A percentile compares a stretch with the other conserved stretches of the same genome.
These are phyloP conservation scores for Boloria euphrosyne DNA, from an alignment of 2,888 invertebrate genomes.

Conservation along the genomic window DNA sequence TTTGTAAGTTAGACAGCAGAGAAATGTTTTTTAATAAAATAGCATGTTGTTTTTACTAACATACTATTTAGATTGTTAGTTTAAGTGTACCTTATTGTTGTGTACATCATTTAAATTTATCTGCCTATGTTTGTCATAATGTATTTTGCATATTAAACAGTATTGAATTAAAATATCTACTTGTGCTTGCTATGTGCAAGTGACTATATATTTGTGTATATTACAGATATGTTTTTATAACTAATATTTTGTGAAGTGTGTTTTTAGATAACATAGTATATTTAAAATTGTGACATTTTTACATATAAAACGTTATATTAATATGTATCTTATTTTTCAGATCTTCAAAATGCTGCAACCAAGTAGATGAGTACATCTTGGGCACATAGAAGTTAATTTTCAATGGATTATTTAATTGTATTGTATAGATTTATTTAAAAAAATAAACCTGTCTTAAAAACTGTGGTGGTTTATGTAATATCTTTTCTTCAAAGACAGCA, in stretches of 20 bases:
- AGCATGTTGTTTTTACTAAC: slow-evolving; percentile 40
- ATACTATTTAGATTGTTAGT: slow-evolving; percentile 1
- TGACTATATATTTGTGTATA: not conserved
- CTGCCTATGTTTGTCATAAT: slow-evolving; percentile 6
- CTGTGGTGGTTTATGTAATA: not conserved
- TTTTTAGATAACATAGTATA: not conserved
- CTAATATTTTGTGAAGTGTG: slow-evolving; percentile 12
- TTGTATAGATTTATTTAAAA: slow-evolving; percentile 49
- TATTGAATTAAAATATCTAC: too few relatives aligned
- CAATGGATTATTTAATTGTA: slow-evolving; percentile 53
- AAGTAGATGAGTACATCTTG: slow-evolving; percentile 46
- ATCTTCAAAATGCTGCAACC: slow-evolving; percentile 53
- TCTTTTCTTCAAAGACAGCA: too few relatives aligned
- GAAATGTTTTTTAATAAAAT: slow-evolving; percentile 29
- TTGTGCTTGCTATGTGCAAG: not conserved
- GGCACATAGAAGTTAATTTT: slow-evolving; percentile 18
- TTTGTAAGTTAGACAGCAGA: slow-evolving; percentile 59
- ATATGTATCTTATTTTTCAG: slow-evolving; percentile 48
- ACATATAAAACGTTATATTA: not conserved
- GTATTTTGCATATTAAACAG: not conserved
- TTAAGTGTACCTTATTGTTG: not conserved
- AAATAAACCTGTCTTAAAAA: slow-evolving; percentile 40
- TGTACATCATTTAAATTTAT: not conserved
- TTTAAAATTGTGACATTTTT: not conserved
- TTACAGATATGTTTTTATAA: not conserved